Conservation (phyloP, 53 echinoderm and acorn worm genomes). For the Mesocentrotus franciscanus region DNA sequence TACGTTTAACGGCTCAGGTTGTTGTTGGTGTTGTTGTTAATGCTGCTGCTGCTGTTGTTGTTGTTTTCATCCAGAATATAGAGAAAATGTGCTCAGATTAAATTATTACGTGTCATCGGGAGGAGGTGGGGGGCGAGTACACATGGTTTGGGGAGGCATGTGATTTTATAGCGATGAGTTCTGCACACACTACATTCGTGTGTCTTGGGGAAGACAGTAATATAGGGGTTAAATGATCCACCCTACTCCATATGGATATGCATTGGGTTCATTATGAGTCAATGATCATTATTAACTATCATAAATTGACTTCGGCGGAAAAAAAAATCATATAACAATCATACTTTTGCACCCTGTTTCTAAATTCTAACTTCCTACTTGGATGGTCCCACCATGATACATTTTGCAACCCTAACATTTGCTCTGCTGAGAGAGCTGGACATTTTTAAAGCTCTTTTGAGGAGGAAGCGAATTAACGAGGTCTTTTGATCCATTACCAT, state of each 20-base stretch:
- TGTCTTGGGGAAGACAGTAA: too few species aligned
- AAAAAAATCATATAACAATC: neutral
- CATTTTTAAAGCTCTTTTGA: neutral
- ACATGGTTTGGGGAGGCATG: too few species aligned
- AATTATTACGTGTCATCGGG: too few species aligned
- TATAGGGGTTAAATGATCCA: neutral
- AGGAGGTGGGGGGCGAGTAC: too few species aligned
- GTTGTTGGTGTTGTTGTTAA: neutral
- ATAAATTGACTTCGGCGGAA: neutral
- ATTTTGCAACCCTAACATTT: neutral
- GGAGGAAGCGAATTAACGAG: neutral
- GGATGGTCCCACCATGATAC: neutral
- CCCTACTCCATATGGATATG: neutral
- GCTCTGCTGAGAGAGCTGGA: neutral
- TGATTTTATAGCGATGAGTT: too few species aligned
- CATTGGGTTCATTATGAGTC: neutral
- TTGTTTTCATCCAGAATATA: neutral
- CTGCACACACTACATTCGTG: too few species aligned
- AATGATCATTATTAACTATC: neutral
- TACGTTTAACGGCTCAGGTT: too few species aligned
- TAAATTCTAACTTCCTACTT: neutral
- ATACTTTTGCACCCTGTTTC: neutral
- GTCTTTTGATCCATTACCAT: neutral
- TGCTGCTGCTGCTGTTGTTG: neutral
- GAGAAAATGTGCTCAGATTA: neutral